These are phyloP conservation scores for Gymnosoma rotundatum DNA, from an alignment of 2,888 invertebrate species.

Conservation along the genomic window DNA sequence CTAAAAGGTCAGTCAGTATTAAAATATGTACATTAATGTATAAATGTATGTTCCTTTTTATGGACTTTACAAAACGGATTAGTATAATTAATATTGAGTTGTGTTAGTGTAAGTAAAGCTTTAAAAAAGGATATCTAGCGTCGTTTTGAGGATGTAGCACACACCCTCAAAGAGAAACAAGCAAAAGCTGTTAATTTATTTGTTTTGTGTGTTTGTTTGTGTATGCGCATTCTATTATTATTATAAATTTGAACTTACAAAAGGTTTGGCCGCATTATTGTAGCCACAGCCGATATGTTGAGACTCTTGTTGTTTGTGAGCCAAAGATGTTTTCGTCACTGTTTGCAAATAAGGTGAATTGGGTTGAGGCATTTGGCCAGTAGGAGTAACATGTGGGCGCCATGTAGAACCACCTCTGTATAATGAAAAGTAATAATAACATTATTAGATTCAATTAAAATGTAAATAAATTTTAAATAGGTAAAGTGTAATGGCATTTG, in stretches of 20 bases:
- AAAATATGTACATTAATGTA: slow-evolving; percentile 2
- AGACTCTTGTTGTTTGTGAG: slow-evolving; percentile 87
- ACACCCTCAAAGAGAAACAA: too few species aligned
- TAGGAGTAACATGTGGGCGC: slow-evolving; percentile 94
- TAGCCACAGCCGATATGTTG: slow-evolving; percentile 92
- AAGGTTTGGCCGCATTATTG: slow-evolving; percentile 94
- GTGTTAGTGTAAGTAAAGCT: not conserved
- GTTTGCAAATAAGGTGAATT: slow-evolving; percentile 83
- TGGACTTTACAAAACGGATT: slow-evolving; percentile 34
- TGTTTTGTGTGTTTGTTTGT: not conserved
- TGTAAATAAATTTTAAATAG: not conserved
- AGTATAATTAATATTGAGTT: slow-evolving; percentile 61
- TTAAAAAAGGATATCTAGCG: slow-evolving; percentile 6
- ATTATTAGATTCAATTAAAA: not conserved
- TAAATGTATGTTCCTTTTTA: not conserved
- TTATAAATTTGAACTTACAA: slow-evolving; percentile 81
- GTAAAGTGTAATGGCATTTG: not conserved
- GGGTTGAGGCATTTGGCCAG: slow-evolving; percentile 87
- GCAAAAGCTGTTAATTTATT: too few species aligned
- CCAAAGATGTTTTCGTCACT: slow-evolving; percentile 93
- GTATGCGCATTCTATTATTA: not conserved
- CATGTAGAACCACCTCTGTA: slow-evolving; percentile 93
- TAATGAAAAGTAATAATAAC: slow-evolving; percentile 53
- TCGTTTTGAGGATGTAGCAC: not conserved
- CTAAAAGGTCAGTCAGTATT: slow-evolving; percentile 37